Conservation (phyloP, 2,888 invertebrate genomes). For the Apodemia mormo region DNA sequence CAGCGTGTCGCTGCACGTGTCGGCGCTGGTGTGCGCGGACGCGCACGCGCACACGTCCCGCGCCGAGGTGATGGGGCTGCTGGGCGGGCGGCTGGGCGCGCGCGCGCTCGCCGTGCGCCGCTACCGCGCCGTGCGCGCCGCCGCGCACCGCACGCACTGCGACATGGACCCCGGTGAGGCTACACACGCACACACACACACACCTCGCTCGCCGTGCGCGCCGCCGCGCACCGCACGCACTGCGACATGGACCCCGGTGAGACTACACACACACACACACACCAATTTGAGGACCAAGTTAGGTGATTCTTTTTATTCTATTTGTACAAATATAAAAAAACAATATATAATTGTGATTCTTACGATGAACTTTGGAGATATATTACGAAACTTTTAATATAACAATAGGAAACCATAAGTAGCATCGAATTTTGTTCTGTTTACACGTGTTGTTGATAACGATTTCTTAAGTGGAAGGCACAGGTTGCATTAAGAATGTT, state of each 20-base stretch:
- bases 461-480: too few relatives aligned
- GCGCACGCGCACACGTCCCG: conserved; percentile 86
- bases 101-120: conserved; percentile 42
- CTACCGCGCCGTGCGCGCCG: conserved; percentile 85
- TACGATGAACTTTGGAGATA: too few relatives aligned
- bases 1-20: conserved; percentile 79
- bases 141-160: conserved; percentile 85
- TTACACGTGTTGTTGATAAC: too few relatives aligned
- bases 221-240: conserved; percentile 84
- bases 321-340: too few relatives aligned
- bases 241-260: conserved; percentile 90
- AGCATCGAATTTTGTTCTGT: too few relatives aligned
- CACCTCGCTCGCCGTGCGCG: conserved; percentile 82
- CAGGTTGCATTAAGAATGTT: too few relatives aligned
- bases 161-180: conserved; percentile 87
- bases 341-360: too few relatives aligned
- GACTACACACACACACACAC: neutral
- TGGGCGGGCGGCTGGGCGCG: conserved; percentile 79
- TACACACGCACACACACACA: neutral
- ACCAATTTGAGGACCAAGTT: too few relatives aligned
- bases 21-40: conserved; percentile 85
- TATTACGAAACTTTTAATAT: too few relatives aligned
- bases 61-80: conserved; percentile 88
- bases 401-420: too few relatives aligned
- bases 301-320: too few relatives aligned